A percentile compares a stretch with the other conserved stretches of the same genome.
Conservation (phyloP, 2,797 vertebrate species). For the Triplophysa bombifrons region DNA sequence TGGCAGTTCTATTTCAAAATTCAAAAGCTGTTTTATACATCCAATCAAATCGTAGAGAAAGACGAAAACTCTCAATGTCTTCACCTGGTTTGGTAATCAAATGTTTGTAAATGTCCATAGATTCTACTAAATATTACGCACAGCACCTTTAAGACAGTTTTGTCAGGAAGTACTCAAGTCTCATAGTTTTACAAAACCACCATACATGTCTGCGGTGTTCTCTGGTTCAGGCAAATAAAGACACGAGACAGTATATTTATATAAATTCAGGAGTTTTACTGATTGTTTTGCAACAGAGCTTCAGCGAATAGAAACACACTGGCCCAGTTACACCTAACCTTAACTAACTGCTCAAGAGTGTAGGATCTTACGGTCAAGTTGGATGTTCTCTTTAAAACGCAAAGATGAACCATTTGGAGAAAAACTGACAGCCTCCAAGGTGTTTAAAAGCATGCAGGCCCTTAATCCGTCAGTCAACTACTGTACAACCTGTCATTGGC, state of each 20-base stretch:
- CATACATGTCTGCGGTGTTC: no score
- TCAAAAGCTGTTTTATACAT: no score
- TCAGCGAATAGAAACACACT: neutral
- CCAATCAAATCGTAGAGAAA: no score
- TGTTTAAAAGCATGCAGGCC: neutral
- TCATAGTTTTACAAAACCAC: no score
- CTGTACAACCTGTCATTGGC: neutral
- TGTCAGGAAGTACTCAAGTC: no score
- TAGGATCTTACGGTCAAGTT: neutral
- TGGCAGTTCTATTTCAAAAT: no score
- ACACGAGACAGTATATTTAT: neutral
- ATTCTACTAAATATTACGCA: no score
- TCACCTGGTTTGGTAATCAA: no score
- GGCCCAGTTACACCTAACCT: neutral
- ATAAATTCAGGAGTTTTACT: slow-evolving; percentile 22
- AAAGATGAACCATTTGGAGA: neutral
- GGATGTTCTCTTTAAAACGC: neutral
- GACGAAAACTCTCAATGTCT: no score
- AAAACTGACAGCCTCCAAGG: neutral
- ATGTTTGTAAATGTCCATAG: neutral
- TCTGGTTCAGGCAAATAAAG: neutral
- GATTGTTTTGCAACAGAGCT: neutral
- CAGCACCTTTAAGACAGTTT: no score
- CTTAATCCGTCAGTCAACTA: slow-evolving; percentile 12
- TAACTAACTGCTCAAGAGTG: neutral